phyloP scores from a whole-genome alignment of 2,113 vertebrate species.

The Neogobius melanostomus region DNA sequence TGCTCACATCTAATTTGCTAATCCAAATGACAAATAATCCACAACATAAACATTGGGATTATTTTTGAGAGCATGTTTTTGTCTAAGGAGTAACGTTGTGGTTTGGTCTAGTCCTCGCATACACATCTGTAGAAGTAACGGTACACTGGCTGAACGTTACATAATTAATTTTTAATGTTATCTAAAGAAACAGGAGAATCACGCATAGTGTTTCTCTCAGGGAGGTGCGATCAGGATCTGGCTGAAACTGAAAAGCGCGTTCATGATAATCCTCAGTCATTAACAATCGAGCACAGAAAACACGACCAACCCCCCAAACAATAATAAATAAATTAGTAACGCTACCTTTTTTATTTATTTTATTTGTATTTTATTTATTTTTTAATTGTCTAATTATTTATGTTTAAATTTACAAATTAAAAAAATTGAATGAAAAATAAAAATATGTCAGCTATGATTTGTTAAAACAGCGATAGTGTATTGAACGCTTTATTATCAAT shows the following conservation, averaged over 20 bases:
- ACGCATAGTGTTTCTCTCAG: neutral
- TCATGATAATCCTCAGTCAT: slow-evolving; percentile 9
- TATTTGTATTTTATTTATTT: neutral
- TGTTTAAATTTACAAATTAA: neutral
- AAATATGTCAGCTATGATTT: neutral
- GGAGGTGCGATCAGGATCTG: no score
- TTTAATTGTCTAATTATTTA: neutral
- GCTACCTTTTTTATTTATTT: neutral
- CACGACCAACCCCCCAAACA: neutral
- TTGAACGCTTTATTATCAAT: no score
- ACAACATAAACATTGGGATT: no score
- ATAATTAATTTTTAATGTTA: neutral
- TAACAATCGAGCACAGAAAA: slow-evolving; percentile 24
- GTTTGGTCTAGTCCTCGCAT: no score
- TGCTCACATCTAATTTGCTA: no score
- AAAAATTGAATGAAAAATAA: neutral
- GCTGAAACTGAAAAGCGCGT: slow-evolving; percentile 21
- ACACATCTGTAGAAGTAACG: no score
- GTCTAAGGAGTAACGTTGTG: no score
- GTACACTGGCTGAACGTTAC: neutral
- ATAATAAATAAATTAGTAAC: neutral
- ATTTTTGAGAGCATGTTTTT: no score
- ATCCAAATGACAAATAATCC: no score
- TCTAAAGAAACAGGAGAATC: neutral
- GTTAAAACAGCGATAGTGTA: no score